phyloP scores from a whole-genome alignment of 2,888 invertebrate genomes.

The Leptinotarsa rubiginosa region DNA sequence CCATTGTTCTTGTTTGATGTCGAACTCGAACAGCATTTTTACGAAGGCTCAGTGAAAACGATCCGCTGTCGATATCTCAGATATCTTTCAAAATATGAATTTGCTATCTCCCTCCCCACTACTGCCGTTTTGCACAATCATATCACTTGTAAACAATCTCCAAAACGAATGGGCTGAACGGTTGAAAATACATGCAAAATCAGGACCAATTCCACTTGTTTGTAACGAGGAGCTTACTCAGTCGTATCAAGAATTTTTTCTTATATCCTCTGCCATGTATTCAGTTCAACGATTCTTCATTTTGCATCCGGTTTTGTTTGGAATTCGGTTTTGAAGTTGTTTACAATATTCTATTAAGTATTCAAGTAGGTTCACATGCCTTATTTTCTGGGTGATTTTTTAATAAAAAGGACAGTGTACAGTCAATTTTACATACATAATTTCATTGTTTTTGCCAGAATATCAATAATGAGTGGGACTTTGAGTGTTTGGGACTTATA shows the following conservation, averaged over 20 bases:
- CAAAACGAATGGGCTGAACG: constrained; percentile 14
- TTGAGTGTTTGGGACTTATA: no score
- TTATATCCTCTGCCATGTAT: constrained; percentile 13
- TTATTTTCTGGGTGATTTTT: no score
- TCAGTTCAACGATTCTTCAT: constrained; percentile 5
- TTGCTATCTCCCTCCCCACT: background rate
- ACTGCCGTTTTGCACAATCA: constrained; percentile 15
- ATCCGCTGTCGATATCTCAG: background rate
- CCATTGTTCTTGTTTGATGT: constrained; percentile 18
- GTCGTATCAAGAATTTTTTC: constrained; percentile 9
- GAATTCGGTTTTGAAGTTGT: background rate
- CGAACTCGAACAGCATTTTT: background rate
- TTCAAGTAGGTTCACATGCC: background rate
- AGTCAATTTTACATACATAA: no score
- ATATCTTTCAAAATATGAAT: background rate
- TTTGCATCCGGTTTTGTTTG: constrained; percentile 12
- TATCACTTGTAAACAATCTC: constrained; percentile 17
- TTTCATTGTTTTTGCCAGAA: no score
- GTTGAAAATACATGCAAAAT: constrained; percentile 5
- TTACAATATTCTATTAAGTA: background rate
- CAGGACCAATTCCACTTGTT: constrained; percentile 5
- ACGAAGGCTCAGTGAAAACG: background rate
- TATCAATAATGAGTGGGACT: no score
- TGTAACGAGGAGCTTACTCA: constrained; percentile 3
- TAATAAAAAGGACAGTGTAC: no score